Conservation (phyloP, 2,888 invertebrate genomes). For the Agrilus biguttatus region DNA sequence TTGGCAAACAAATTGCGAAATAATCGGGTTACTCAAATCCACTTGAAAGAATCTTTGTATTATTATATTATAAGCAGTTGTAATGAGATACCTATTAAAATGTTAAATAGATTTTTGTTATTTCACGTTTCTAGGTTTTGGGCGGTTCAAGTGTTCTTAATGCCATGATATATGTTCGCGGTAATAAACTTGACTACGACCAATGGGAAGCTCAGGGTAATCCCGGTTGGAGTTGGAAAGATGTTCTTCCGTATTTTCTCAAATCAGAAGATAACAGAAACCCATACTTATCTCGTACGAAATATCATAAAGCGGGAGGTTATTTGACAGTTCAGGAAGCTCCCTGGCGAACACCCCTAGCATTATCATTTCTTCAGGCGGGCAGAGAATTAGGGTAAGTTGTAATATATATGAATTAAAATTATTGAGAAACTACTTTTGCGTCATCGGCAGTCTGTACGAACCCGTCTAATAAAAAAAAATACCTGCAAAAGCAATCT, state of each 20-base stretch:
- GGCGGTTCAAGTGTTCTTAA: slow-evolving; percentile 81
- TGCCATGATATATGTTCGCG: slow-evolving; percentile 84
- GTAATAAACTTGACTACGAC: slow-evolving; percentile 77
- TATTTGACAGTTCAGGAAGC: slow-evolving; percentile 74
- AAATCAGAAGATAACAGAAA: slow-evolving; percentile 83
- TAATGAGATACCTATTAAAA: no score
- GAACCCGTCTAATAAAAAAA: no score
- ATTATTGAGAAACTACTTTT: no score
- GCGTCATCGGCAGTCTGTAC: no score
- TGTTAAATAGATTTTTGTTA: no score
- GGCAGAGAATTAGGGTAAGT: slow-evolving; percentile 57
- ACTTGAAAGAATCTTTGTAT: no score
- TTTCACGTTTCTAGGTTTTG: slow-evolving; percentile 39
- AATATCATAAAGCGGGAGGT: slow-evolving; percentile 65
- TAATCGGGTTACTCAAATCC: no score
- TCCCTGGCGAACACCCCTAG: slow-evolving; percentile 68
- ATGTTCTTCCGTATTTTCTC: slow-evolving; percentile 69
- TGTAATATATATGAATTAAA: slow-evolving; percentile 37
- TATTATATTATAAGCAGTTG: no score
- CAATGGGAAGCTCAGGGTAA: slow-evolving; percentile 74
- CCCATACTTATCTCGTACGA: slow-evolving; percentile 59
- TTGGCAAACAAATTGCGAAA: no score
- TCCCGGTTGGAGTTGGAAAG: slow-evolving; percentile 72
- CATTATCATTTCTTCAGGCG: slow-evolving; percentile 70
- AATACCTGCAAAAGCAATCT: no score